Conservation (phyloP, 2,113 vertebrate genomes). For the Cottus gobio region DNA sequence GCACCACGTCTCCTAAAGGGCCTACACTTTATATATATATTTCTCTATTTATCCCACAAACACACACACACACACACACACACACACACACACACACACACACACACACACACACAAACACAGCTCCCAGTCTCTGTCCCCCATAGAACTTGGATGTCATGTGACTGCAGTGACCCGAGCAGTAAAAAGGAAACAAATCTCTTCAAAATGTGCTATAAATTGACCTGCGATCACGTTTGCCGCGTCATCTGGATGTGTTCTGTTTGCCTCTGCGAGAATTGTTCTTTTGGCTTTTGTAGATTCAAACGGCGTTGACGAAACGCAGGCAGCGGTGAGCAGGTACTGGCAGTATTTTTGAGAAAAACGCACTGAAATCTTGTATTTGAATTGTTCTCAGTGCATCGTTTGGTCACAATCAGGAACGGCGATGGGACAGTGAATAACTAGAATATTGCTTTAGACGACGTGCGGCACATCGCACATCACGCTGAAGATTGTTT, state of each 20-base stretch:
- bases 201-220: slow-evolving; percentile 68
- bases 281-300: slow-evolving; percentile 56
- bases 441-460: slow-evolving; percentile 67
- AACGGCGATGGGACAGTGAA: slow-evolving; percentile 37
- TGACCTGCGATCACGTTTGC: slow-evolving; percentile 53
- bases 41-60: slow-evolving; percentile 34
- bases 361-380: slow-evolving; percentile 50
- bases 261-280: slow-evolving; percentile 33
- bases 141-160: slow-evolving; percentile 62
- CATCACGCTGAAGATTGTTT: slow-evolving; percentile 46
- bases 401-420: slow-evolving; percentile 75
- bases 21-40: slow-evolving; percentile 44
- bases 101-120: slow-evolving; percentile 45
- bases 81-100: slow-evolving; percentile 41
- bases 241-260: slow-evolving; percentile 30
- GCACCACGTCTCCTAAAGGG: slow-evolving; percentile 66
- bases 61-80: slow-evolving; percentile 48
- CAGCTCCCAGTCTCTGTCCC: slow-evolving; percentile 56
- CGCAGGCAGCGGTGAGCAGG: slow-evolving; percentile 51
- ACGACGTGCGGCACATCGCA: slow-evolving; percentile 23
- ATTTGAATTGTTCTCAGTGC: slow-evolving; percentile 57
- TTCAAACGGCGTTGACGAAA: slow-evolving; percentile 51
- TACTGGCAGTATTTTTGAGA: slow-evolving; percentile 70
- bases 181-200: slow-evolving; percentile 38
- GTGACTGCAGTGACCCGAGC: slow-evolving; percentile 43